Evolutionary conservation across 2,888 invertebrate species (phyloP).

Genomic region (Tiphia femorata): DNA sequence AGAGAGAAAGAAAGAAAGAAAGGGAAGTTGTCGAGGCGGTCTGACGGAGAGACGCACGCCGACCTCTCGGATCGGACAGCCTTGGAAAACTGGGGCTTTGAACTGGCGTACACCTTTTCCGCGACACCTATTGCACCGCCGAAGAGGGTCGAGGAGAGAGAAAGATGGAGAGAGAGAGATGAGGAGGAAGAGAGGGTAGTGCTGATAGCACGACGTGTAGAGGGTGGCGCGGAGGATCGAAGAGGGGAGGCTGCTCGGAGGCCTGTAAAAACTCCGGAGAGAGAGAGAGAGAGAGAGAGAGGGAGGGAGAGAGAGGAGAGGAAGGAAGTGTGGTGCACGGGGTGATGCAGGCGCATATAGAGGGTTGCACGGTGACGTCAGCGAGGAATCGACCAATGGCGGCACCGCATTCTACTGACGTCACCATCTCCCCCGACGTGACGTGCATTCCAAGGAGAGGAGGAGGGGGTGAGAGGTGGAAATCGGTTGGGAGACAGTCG

Average conservation of each 20-base stretch:
- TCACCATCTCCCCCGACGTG: constrained; percentile 62
- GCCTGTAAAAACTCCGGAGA: no score
- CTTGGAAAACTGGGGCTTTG: constrained; percentile 68
- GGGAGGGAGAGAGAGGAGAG: constrained; percentile 15
- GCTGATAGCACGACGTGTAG: constrained; percentile 35
- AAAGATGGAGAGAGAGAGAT: constrained; percentile 14
- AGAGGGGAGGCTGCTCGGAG: no score
- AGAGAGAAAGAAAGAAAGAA: constrained; percentile 20
- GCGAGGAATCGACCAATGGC: constrained; percentile 58
- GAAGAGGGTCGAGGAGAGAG: constrained; percentile 14
- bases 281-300: no score
- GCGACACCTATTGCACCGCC: constrained; percentile 52
- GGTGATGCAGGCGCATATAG: constrained; percentile 36
- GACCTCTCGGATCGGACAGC: constrained; percentile 62
- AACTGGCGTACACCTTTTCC: constrained; percentile 64
- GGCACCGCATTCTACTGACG: constrained; percentile 56
- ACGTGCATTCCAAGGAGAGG: constrained; percentile 58
- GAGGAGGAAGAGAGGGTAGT: constrained; percentile 4
- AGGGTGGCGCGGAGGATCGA: constrained; percentile 44
- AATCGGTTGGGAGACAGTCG: constrained; percentile 3
- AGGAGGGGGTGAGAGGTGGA: constrained; percentile 41
- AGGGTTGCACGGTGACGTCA: constrained; percentile 60
- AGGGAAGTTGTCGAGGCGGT: no score
- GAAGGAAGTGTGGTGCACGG: constrained; percentile 9
- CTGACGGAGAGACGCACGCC: constrained; percentile 48